Evolutionary conservation across 2,888 invertebrate species (phyloP).

Genomic region (Patella pellucida): DNA sequence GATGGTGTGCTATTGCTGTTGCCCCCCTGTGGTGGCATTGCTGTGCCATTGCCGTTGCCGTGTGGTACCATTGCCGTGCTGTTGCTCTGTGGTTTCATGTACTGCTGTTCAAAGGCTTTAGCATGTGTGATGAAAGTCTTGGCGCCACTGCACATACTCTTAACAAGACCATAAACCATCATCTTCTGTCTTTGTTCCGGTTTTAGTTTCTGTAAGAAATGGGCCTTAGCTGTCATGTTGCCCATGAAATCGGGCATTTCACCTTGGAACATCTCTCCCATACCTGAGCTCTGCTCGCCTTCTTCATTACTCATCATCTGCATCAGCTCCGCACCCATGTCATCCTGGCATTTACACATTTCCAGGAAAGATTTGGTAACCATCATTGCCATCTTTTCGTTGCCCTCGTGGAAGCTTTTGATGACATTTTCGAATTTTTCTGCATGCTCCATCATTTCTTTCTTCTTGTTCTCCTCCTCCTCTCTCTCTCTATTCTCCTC

Average conservation of each 20-base stretch:
- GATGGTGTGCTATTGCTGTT: too few relatives aligned
- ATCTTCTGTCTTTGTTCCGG: conserved; percentile 14
- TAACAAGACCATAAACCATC: conserved; percentile 15
- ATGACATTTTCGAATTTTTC: conserved; percentile 16
- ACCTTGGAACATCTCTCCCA: conserved; percentile 12
- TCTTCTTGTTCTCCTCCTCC: too few relatives aligned
- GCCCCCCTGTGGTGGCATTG: too few relatives aligned
- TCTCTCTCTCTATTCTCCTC: too few relatives aligned
- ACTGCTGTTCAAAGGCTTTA: conserved; percentile 16
- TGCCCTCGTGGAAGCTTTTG: not conserved
- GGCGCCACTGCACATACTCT: conserved; percentile 22
- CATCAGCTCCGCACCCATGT: conserved; percentile 5
- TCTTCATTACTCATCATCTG: not conserved
- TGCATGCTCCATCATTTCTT: conserved; percentile 5
- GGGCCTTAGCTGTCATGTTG: conserved; percentile 6
- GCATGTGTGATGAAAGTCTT: conserved; percentile 17
- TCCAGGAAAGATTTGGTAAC: conserved; percentile 14
- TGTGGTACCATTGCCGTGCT: not conserved
- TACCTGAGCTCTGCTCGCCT: not conserved
- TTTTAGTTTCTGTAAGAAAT: conserved; percentile 4
- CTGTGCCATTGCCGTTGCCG: too few relatives aligned
- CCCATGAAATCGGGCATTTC: conserved; percentile 8
- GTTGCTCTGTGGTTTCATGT: not conserved
- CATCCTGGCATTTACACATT: conserved; percentile 5
- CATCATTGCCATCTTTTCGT: conserved; percentile 14